phyloP scores from a whole-genome alignment of 2,888 invertebrate species.

The Cheilosia soror region DNA sequence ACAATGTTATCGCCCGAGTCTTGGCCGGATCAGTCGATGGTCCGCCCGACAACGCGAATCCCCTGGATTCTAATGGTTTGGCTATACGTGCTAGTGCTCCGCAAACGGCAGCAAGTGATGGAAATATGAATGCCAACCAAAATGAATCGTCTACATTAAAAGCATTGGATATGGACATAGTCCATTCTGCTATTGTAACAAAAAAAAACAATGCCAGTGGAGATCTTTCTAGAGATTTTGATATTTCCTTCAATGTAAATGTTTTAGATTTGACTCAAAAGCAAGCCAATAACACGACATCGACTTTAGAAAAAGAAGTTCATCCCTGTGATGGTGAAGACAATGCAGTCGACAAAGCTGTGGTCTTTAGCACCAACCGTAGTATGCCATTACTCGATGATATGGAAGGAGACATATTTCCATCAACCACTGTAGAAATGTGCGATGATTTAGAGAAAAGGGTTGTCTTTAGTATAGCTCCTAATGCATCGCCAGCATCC shows the following conservation, averaged over 20 bases:
- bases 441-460: conserved; percentile 5
- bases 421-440: conserved; percentile 14
- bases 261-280: conserved; percentile 32
- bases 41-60: background rate
- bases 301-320: background rate
- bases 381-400: conserved; percentile 63
- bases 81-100: conserved; percentile 20
- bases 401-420: conserved; percentile 39
- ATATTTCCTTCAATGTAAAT: background rate
- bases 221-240: conserved; percentile 28
- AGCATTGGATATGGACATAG: conserved; percentile 6
- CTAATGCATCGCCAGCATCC: background rate
- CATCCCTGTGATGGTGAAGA: background rate
- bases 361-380: conserved; percentile 56
- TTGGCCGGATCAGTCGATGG: conserved; percentile 61
- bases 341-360: conserved; percentile 4
- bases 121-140: conserved; percentile 27
- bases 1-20: conserved; percentile 76
- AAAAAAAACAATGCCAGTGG: background rate
- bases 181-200: conserved; percentile 2
- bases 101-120: conserved; percentile 19
- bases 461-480: conserved; percentile 47
- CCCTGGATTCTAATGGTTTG: conserved; percentile 37
- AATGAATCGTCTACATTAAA: conserved; percentile 43
- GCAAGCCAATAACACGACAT: background rate